Evolutionary conservation across 1,140 invertebrate genomes (phyloP), one percentile per base, ranked within the genome.

Genomic region (Drosophila parvula): DNA sequence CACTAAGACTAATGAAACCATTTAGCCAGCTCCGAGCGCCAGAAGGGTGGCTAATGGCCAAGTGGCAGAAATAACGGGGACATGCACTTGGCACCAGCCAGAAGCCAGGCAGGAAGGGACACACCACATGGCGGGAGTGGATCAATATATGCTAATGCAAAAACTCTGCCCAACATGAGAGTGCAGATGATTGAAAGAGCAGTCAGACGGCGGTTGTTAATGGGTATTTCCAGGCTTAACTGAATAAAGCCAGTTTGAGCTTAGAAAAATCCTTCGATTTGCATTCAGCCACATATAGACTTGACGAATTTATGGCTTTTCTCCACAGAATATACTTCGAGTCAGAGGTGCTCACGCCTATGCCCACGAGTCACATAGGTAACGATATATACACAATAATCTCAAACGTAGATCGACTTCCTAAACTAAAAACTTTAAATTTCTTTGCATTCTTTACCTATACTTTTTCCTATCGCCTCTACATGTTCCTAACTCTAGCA

Each of bases 1-100:
- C 84, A 84, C 84, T 85, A 73, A 89, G 73, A 79, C 80, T 89
- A 89, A 90, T 89, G 84, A 89, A 89, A 84, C 78, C 84, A 89
- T 89, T 89, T 83, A 74, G 79, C 70, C 56, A 81, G 79, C 55
- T 58, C 14, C n/a, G 48, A 63, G 65, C 32, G 36, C 73, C 63
- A 50, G 67, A 69, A 74, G 69, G 74, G 78, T 81, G 79, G 68
- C 81, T 47, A 57, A 58, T 55, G 51, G 50, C 68, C 55, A 44
- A 50, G 12, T 64, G 55, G 69, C 51, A 50, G 32, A 67, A 70
- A 41, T 65, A 76, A 81, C 65, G 81, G 57, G 78, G 44, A 53
- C 75, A 63, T 85, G 81, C 79, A 76, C 78, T 79, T 67, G 60
- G 50, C 44, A 69, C 34, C 32, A 36, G 51, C 14, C 53, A 34